Evolutionary conservation across 2,888 invertebrate genomes (phyloP).

Genomic region (Tetheella fluctuosa): DNA sequence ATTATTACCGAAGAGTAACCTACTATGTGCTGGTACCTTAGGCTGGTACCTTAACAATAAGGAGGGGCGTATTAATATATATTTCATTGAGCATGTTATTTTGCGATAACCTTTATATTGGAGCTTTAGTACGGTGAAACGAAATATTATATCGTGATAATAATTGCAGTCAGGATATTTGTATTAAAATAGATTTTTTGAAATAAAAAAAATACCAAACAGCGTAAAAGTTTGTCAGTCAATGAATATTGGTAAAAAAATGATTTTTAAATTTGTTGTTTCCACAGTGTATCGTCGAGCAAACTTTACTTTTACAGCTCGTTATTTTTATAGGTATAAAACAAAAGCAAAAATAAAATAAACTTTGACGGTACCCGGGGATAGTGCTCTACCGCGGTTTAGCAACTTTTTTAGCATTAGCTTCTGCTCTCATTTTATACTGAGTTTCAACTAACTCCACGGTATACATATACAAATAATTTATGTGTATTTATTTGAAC

Average conservation of each 20-base stretch:
- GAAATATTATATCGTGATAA: too few relatives aligned
- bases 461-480: too few relatives aligned
- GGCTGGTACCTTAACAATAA: neutral
- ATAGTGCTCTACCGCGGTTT: slow-evolving; percentile 12
- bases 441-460: slow-evolving; percentile 21
- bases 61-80: neutral
- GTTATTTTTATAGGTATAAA: neutral
- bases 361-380: neutral
- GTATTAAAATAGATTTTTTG: too few relatives aligned
- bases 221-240: too few relatives aligned
- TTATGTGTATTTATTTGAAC: slow-evolving; percentile 35
- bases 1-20: neutral
- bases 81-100: neutral
- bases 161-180: too few relatives aligned
- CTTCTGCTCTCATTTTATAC: too few relatives aligned
- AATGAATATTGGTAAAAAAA: too few relatives aligned
- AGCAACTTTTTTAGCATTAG: slow-evolving; percentile 35
- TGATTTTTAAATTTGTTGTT: too few relatives aligned
- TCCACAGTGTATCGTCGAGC: too few relatives aligned
- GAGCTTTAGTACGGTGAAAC: neutral
- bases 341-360: neutral
- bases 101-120: neutral
- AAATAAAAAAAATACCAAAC: too few relatives aligned
- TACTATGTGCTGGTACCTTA: too few relatives aligned
- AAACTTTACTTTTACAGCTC: neutral